phyloP scores from a whole-genome alignment of 2,113 vertebrate genomes.

The Romanogobio albipinnatus region DNA sequence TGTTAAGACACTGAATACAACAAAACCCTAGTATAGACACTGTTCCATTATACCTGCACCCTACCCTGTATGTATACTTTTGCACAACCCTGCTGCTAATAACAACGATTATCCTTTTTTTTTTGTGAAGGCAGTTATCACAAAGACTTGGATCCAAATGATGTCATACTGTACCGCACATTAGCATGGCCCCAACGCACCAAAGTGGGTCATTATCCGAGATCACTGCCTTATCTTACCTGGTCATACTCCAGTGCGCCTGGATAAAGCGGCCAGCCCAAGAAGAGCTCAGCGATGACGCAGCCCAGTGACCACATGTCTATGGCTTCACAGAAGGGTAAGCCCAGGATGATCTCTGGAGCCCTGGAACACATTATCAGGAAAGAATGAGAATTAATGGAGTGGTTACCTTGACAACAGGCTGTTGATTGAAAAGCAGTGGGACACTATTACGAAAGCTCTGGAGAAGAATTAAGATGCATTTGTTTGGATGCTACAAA shows the following conservation, averaged over 20 bases:
- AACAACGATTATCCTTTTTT: background rate
- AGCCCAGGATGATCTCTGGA: constrained; percentile 97
- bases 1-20: background rate
- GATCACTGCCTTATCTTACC: constrained; percentile 74
- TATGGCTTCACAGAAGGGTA: constrained; percentile 98
- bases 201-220: constrained; percentile 34
- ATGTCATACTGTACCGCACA: background rate
- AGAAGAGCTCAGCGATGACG: constrained; percentile 95
- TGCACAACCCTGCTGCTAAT: background rate
- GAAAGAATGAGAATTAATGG: constrained; percentile 12
- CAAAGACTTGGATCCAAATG: background rate
- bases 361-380: constrained; percentile 77
- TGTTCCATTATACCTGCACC: background rate
- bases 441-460: background rate
- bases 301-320: constrained; percentile 99
- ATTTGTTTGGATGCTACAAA: background rate
- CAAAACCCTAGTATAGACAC: background rate
- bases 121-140: background rate
- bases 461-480: background rate
- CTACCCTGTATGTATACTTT: background rate
- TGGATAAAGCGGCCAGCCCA: constrained; percentile 97
- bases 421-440: constrained; percentile 37
- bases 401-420: constrained; percentile 35
- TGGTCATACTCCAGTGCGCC: constrained; percentile 98
- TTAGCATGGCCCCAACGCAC: background rate